Percentiles rank a stretch among this genome's conserved stretches.
Evolutionary conservation across 2,888 invertebrate genomes (phyloP).

Genomic region (Eupithecia vulgata): DNA sequence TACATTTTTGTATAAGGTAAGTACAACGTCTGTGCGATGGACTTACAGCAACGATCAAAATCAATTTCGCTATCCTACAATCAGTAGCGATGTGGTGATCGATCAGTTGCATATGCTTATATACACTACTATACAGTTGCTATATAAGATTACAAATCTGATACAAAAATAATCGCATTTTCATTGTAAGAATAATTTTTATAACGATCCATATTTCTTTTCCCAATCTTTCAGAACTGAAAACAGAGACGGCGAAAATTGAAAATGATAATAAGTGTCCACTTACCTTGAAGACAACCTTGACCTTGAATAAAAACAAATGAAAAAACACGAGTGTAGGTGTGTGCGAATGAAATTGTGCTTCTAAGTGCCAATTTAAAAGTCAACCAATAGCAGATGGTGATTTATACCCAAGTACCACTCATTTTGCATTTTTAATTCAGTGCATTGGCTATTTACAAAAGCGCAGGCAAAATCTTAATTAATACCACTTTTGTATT

Average conservation of each 20-base stretch:
- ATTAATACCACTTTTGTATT: not conserved
- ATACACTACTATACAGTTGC: no score
- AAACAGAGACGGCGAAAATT: not conserved
- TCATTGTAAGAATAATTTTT: not conserved
- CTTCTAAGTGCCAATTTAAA: conserved; percentile 37
- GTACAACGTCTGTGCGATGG: not conserved
- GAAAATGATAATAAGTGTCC: conserved; percentile 1
- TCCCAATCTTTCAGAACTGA: not conserved
- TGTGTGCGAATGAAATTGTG: conserved; percentile 17
- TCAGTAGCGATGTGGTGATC: not conserved
- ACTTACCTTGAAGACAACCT: conserved; percentile 19
- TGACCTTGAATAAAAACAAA: conserved; percentile 9
- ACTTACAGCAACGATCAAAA: not conserved
- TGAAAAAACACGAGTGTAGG: conserved; percentile 4
- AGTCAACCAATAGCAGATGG: conserved; percentile 62
- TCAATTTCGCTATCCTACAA: not conserved
- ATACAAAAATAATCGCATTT: not conserved
- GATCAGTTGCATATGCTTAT: no score
- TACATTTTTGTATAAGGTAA: not conserved
- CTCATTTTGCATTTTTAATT: conserved; percentile 5
- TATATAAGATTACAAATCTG: not conserved
- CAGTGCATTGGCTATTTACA: not conserved
- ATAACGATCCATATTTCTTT: not conserved
- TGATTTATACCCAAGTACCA: conserved; percentile 27
- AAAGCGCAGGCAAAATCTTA: not conserved